These are phyloP conservation scores for Apostichopus parvimensis DNA, from an alignment of 35 echinoderm and acorn worm species.

Conservation along the genomic window DNA sequence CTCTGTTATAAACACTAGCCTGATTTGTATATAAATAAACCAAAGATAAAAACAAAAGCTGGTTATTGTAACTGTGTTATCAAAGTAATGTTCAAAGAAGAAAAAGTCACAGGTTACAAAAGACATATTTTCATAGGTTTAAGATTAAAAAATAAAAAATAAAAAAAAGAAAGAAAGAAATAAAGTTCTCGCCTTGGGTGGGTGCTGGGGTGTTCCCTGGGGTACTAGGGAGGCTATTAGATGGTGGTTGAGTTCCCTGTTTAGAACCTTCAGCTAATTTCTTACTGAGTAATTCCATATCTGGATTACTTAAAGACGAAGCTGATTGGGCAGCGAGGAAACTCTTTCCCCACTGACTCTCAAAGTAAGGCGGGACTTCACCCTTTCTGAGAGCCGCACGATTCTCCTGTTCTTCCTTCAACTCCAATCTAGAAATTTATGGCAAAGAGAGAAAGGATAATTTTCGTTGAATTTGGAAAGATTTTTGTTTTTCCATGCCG, in stretches of 20 bases:
- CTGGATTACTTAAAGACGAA: slow-evolving; percentile 50
- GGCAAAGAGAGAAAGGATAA: neutral
- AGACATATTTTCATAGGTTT: neutral
- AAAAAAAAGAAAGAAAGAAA: neutral
- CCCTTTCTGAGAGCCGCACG: slow-evolving; percentile 73
- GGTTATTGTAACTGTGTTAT: too few relatives aligned
- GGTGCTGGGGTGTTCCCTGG: slow-evolving; percentile 52
- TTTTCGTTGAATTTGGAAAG: too few relatives aligned
- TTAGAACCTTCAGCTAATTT: slow-evolving; percentile 70
- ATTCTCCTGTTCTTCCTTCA: slow-evolving; percentile 70
- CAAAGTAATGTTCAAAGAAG: too few relatives aligned
- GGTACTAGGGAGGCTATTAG: slow-evolving; percentile 78
- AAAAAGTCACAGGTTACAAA: too few relatives aligned
- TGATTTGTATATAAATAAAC: neutral
- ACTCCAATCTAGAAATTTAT: slow-evolving; percentile 54
- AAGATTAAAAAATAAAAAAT: neutral
- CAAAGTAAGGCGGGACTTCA: slow-evolving; percentile 87
- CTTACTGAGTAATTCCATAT: slow-evolving; percentile 86
- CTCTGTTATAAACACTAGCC: neutral
- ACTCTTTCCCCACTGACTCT: slow-evolving; percentile 74
- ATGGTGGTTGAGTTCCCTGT: slow-evolving; percentile 55
- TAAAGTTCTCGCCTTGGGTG: neutral
- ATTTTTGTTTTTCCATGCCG: too few relatives aligned
- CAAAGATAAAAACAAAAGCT: neutral
- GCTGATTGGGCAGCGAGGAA: slow-evolving; percentile 58